phyloP scores from a whole-genome alignment of 2,797 vertebrate genomes.

The Poeciliopsis turneri region DNA sequence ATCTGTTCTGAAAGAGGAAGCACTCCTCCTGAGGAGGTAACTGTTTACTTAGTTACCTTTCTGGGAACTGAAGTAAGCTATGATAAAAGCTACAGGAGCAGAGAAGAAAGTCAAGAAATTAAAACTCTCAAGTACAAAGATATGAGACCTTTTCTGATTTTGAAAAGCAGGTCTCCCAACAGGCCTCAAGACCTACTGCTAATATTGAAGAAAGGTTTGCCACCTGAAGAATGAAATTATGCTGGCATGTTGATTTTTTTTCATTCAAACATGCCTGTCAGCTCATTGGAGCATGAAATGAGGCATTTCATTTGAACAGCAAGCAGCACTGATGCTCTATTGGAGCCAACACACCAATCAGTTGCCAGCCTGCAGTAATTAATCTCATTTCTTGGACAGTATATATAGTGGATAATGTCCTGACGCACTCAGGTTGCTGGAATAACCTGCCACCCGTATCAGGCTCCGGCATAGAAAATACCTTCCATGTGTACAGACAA shows the following conservation, averaged over 20 bases:
- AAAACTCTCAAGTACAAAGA: constrained; percentile 8
- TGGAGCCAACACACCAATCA: constrained; percentile 62
- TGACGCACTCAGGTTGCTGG: background rate
- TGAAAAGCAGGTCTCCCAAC: background rate
- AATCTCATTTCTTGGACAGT: constrained; percentile 40
- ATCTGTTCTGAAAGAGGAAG: too few relatives aligned
- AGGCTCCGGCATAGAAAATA: background rate
- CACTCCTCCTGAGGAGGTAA: too few relatives aligned
- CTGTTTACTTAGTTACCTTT: too few relatives aligned
- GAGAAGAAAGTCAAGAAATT: constrained; percentile 1
- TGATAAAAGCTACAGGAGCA: background rate
- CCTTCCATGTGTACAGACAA: background rate
- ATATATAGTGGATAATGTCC: constrained; percentile 12
- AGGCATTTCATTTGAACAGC: constrained; percentile 76
- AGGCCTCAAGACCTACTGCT: constrained; percentile 10
- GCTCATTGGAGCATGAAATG: constrained; percentile 76
- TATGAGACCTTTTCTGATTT: constrained; percentile 24
- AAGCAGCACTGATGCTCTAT: constrained; percentile 39
- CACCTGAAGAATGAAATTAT: constrained; percentile 51
- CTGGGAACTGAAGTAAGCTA: background rate
- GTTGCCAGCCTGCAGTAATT: constrained; percentile 32
- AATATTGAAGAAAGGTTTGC: constrained; percentile 37
- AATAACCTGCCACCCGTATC: background rate
- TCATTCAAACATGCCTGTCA: constrained; percentile 57
- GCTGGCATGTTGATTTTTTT: constrained; percentile 45